phyloP scores from a whole-genome alignment of 2,888 invertebrate species.

The Sinodicranocentrus sp. region DNA sequence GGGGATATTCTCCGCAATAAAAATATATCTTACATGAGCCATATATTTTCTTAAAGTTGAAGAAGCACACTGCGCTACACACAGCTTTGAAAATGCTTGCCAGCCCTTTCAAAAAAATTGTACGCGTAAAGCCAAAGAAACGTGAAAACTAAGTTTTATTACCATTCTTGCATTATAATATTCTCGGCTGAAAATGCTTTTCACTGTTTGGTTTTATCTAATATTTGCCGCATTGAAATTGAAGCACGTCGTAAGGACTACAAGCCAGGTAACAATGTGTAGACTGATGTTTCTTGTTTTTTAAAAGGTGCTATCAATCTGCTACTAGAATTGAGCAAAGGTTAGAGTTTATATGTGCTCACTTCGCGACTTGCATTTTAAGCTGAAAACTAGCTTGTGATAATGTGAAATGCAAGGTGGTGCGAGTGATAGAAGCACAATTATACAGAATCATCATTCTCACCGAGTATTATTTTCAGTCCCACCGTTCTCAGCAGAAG shows the following conservation, averaged over 20 bases:
- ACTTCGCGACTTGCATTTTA: too few relatives aligned
- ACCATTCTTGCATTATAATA: not conserved
- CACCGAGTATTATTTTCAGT: not conserved
- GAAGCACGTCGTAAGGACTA: constrained; percentile 7
- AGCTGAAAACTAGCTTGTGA: constrained; percentile 14
- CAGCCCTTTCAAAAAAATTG: too few relatives aligned
- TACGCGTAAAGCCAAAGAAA: too few relatives aligned
- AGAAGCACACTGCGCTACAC: too few relatives aligned
- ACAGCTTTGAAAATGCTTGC: too few relatives aligned
- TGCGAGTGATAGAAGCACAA: constrained; percentile 10
- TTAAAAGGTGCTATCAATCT: constrained; percentile 35
- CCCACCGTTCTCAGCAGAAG: constrained; percentile 5
- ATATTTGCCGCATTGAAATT: too few relatives aligned
- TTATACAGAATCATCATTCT: not conserved
- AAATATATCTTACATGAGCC: too few relatives aligned
- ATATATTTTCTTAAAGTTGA: too few relatives aligned
- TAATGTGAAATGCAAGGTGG: not conserved
- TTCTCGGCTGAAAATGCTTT: too few relatives aligned
- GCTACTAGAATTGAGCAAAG: constrained; percentile 44
- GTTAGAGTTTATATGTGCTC: not conserved
- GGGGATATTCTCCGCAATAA: too few relatives aligned
- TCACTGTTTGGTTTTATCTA: too few relatives aligned
- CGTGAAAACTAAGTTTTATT: not conserved
- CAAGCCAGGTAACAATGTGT: constrained; percentile 1
- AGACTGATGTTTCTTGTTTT: constrained; percentile 13